These are phyloP conservation scores for Drosophila takahashii DNA, from an alignment of 1,140 invertebrate species.

Conservation along the genomic window DNA sequence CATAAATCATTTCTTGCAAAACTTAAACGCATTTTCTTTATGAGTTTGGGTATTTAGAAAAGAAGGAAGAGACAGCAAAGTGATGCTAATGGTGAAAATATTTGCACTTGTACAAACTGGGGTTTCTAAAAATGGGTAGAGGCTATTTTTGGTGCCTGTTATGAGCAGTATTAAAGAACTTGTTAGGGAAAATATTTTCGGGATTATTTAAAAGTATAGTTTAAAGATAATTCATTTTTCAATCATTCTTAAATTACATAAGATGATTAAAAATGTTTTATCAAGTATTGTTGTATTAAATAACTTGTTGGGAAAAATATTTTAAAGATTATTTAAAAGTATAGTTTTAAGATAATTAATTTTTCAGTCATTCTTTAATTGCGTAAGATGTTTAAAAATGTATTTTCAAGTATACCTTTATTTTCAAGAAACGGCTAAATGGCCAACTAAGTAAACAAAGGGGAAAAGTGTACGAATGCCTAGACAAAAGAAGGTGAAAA, in stretches of 20 bases:
- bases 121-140: too few relatives aligned
- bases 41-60: not conserved
- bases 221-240: too few relatives aligned
- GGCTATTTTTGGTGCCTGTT: too few relatives aligned
- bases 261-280: not conserved
- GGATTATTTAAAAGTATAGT: too few relatives aligned
- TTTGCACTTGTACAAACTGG: not conserved
- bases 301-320: too few relatives aligned
- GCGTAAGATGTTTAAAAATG: not conserved
- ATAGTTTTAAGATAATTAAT: too few relatives aligned
- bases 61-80: too few relatives aligned
- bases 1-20: not conserved
- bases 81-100: not conserved
- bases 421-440: not conserved
- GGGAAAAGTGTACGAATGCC: not conserved
- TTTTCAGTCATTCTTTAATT: too few relatives aligned
- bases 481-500: not conserved
- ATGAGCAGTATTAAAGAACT: too few relatives aligned
- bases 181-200: too few relatives aligned
- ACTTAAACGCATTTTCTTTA: not conserved
- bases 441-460: not conserved
- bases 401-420: not conserved
- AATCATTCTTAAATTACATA: not conserved
- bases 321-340: too few relatives aligned
- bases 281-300: too few relatives aligned